phyloP scores from a whole-genome alignment of 2,888 invertebrate genomes.

The Acronicta aceris region DNA sequence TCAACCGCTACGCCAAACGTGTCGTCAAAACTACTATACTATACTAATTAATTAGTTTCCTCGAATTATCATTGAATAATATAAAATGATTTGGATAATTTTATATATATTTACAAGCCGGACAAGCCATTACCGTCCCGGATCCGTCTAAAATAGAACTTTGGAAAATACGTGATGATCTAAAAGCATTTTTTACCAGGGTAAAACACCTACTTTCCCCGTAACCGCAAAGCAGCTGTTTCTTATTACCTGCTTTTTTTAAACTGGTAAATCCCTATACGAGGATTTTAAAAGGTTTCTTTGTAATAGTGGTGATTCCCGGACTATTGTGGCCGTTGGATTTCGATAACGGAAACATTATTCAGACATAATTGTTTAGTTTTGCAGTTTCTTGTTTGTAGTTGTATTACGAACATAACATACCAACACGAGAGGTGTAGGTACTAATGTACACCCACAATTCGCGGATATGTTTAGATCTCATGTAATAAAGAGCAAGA shows the following conservation, averaged over 20 bases:
- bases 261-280: constrained; percentile 9
- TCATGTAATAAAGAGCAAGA: too few relatives aligned
- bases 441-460: too few relatives aligned
- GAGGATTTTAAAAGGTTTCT: constrained; percentile 2
- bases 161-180: constrained; percentile 26
- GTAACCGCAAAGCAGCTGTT: constrained; percentile 5
- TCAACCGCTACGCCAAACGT: too few relatives aligned
- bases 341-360: constrained; percentile 14
- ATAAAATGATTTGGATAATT: too few relatives aligned
- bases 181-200: constrained; percentile 8
- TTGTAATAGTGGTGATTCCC: constrained; percentile 18
- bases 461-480: too few relatives aligned
- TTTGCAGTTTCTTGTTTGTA: neutral
- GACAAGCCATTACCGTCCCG: neutral
- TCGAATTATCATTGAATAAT: too few relatives aligned
- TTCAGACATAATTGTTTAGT: constrained; percentile 12
- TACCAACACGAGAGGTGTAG: too few relatives aligned
- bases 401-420: too few relatives aligned
- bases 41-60: too few relatives aligned
- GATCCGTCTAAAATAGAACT: neutral
- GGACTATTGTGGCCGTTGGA: constrained; percentile 8
- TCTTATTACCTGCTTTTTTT: constrained; percentile 13
- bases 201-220: constrained; percentile 5
- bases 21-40: too few relatives aligned
- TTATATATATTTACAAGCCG: too few relatives aligned